phyloP scores from a whole-genome alignment of 2,888 invertebrate species.

The Mimachlamys varia region DNA sequence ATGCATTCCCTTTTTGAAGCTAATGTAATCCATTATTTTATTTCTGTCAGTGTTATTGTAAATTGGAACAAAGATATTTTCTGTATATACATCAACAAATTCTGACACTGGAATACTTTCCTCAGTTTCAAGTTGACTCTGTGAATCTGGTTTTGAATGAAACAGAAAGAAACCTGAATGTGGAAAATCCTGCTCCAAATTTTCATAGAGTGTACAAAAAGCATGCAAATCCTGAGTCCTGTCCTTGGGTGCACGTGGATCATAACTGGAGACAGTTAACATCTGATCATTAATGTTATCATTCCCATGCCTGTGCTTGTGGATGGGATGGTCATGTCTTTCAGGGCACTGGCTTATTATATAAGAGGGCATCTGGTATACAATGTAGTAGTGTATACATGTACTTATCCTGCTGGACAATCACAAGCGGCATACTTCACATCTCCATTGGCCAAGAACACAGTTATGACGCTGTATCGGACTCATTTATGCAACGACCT shows the following conservation, averaged over 20 bases:
- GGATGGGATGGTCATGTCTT: no score
- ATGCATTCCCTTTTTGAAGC: neutral
- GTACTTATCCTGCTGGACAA: conserved; percentile 48
- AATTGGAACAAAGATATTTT: neutral
- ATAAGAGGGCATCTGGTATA: no score
- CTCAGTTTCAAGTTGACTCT: neutral
- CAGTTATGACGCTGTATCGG: conserved; percentile 38
- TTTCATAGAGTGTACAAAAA: conserved; percentile 16
- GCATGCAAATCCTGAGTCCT: conserved; percentile 38
- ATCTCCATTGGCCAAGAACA: conserved; percentile 41
- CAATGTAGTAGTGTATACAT: no score
- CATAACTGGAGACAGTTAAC: conserved; percentile 39
- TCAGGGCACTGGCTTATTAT: no score
- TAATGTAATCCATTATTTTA: neutral
- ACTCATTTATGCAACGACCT: conserved; percentile 42
- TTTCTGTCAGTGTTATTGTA: neutral
- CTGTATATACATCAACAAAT: neutral
- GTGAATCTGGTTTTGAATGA: conserved; percentile 40
- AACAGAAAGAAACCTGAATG: conserved; percentile 49
- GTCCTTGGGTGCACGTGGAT: conserved; percentile 50
- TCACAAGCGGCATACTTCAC: conserved; percentile 50
- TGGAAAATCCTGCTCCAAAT: conserved; percentile 44
- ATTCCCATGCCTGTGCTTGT: conserved; percentile 45
- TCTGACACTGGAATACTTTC: neutral
- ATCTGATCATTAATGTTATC: neutral